Evolutionary conservation across 2,113 vertebrate genomes (phyloP), one percentile per base, ranked within the genome.

Genomic region (Alaudala cheleensis): DNA sequence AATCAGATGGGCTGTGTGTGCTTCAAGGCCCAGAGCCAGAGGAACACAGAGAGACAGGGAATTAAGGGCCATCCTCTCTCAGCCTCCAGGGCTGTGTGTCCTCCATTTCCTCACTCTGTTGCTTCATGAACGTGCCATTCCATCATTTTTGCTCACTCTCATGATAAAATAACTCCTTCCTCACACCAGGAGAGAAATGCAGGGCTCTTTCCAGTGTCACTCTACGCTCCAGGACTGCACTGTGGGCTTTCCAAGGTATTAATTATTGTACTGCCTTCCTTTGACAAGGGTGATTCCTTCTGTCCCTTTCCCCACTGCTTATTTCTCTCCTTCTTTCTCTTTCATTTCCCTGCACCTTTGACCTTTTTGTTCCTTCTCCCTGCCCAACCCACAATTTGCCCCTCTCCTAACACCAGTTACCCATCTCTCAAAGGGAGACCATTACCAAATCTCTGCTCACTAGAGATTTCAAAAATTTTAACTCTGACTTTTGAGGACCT

Each of bases 1-100:
- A 94, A 96, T 98, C 96, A 97, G 93, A 88, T 70, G 92, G 80
- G 93, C 83, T 86, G 93, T 26, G 64, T 93, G 95, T 37, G 50
- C 92, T 83, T 23, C 0, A 29, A 66, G 95, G 81, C 76, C 91
- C 82, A 81, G 94, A 90, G 92, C 91, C 90, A 81, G 82, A 93
- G 92, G 77, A 95, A 84, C 92, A 82, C 61, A 33, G 86, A 47
- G 60, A 97, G 83, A 90, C 86, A 93, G 90, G 69, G 96, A 74
- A 86, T 86, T 42, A 69, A 82, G 79, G 77, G 71, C 81, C 83
- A 73, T 84, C 74, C 72, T 81, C 88, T 33, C 56, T 3, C 9
- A 60, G 90, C 84, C 93, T 89, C 79, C 64, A 69, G 96, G 83
- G 80, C 92, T 85, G 3, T 39, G 53, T 2, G 15, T 37, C 85